Base-by-base conservation (phyloP, 2,797 vertebrate species). In the Falco naumanni region DNA sequence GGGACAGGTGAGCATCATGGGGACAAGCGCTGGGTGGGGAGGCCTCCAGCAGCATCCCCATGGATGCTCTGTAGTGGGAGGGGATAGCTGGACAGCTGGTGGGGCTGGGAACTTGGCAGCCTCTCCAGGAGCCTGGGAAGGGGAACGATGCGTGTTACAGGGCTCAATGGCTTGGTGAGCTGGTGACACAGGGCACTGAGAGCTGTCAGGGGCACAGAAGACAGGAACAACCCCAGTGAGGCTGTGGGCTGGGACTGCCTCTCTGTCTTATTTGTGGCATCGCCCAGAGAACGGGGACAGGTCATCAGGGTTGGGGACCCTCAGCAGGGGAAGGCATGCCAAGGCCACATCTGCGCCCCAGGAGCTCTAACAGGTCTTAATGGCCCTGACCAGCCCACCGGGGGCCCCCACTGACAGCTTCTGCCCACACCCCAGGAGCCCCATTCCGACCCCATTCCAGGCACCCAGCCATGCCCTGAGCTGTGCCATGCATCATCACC, bases 1-100 rank as follows among this genome's bases (percentile, higher is more conserved):
- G 91, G 64, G 20, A 90, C 54, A 74, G 76, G 75, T 95, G 91
- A 93, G 80, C 53, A 29, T 25, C 76, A 9, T 5, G 37, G 50
- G 76, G 76, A 75, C 16, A 50, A 50, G 7, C 0, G 0, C 51
- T 45, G 24, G 3, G 26, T 76, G 70, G 51, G 21, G 39, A 71
- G 48, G 60, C 61, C 37, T 95, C 72, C 85, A 78, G 51, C 43
- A 39, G 72, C 0, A 0, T 81, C 37, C 45, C 69, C 69, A 43
- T 0, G 7, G 72, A 28, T 75, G 57, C n/a, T 91, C n/a, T 20
- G 65, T 56, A 17, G 59, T 51, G 63, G 59, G 43, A 79, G 76
- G 51, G 39, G 26, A 47, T 24, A 65, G 28, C 3, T 3, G 1
- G 0, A 11, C 5, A 79, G 25, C n/a, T 1, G 5, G 54, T 69